A percentile compares a stretch with the other conserved stretches of the same genome.
These are phyloP conservation scores for Eupithecia insigniata DNA, from an alignment of 2,888 invertebrate species.

Conservation along the genomic window DNA sequence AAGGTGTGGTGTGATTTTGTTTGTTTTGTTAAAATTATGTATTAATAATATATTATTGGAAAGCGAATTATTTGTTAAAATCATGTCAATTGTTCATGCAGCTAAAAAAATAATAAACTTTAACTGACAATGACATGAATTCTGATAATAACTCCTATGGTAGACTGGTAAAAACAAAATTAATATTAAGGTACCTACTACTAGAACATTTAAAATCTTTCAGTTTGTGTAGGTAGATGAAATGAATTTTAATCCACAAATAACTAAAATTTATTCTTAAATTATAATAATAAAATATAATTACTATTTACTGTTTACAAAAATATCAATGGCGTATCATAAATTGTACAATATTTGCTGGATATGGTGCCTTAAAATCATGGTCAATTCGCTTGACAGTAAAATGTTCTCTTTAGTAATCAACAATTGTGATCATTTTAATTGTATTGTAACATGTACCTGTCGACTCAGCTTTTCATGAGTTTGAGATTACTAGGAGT, in stretches of 20 bases:
- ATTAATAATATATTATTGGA: slow-evolving; percentile 40
- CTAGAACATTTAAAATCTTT: neutral
- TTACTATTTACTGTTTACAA: neutral
- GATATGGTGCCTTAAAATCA: slow-evolving; percentile 23
- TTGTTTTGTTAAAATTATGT: slow-evolving; percentile 43
- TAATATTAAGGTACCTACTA: neutral
- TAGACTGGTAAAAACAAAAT: neutral
- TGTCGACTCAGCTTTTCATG: slow-evolving; percentile 40
- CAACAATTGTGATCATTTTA: slow-evolving; percentile 34
- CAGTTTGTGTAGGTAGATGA: neutral
- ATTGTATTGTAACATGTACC: slow-evolving; percentile 42
- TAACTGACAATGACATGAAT: neutral
- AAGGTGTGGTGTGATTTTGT: slow-evolving; percentile 81
- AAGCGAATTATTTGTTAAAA: slow-evolving; percentile 37
- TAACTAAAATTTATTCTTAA: neutral
- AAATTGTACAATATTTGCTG: slow-evolving; percentile 23
- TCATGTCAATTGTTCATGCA: slow-evolving; percentile 23
- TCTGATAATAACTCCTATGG: neutral
- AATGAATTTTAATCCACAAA: neutral
- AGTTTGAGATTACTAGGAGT: slow-evolving; percentile 43
- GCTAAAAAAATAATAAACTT: slow-evolving; percentile 13
- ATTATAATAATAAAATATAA: neutral
- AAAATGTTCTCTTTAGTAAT: slow-evolving; percentile 30
- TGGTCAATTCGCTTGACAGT: slow-evolving; percentile 44
- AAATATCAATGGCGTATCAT: neutral